phyloP scores from a whole-genome alignment of 2,888 invertebrate species.

The Nemapogon koenigi region DNA sequence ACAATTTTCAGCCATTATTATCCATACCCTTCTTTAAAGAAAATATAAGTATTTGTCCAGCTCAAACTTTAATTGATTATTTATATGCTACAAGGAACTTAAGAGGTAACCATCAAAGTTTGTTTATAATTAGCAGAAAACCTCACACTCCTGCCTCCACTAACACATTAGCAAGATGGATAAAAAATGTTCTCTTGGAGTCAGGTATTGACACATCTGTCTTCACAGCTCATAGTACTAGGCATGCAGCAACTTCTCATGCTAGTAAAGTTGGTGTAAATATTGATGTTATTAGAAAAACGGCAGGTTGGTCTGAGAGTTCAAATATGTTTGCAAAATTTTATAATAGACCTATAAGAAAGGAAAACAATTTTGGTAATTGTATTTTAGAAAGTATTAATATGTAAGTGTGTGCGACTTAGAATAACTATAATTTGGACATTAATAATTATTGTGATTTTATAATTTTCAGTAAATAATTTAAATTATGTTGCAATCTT shows the following conservation, averaged over 20 bases:
- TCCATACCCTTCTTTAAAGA: neutral
- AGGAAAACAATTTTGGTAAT: neutral
- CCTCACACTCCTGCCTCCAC: constrained; percentile 8
- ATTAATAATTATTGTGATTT: no score
- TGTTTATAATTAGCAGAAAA: constrained; percentile 9
- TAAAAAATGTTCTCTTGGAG: constrained; percentile 8
- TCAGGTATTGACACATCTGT: constrained; percentile 10
- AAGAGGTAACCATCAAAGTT: neutral
- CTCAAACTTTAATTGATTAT: neutral
- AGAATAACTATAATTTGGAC: no score
- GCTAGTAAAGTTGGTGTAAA: constrained; percentile 5
- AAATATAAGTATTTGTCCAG: constrained; percentile 2
- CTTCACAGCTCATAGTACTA: constrained; percentile 12
- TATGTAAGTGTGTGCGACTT: no score
- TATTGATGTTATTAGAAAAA: constrained; percentile 8
- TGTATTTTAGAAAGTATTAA: neutral
- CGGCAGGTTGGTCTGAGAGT: constrained; percentile 3
- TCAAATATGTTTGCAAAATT: constrained; percentile 7
- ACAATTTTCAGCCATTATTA: neutral
- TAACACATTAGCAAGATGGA: constrained; percentile 11
- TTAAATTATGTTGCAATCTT: neutral
- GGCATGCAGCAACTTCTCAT: constrained; percentile 12
- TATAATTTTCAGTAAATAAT: neutral
- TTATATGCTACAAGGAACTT: neutral
- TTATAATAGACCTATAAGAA: constrained; percentile 4